Evolutionary conservation across 2,888 invertebrate genomes (phyloP).

Genomic region (Plusia festucae): DNA sequence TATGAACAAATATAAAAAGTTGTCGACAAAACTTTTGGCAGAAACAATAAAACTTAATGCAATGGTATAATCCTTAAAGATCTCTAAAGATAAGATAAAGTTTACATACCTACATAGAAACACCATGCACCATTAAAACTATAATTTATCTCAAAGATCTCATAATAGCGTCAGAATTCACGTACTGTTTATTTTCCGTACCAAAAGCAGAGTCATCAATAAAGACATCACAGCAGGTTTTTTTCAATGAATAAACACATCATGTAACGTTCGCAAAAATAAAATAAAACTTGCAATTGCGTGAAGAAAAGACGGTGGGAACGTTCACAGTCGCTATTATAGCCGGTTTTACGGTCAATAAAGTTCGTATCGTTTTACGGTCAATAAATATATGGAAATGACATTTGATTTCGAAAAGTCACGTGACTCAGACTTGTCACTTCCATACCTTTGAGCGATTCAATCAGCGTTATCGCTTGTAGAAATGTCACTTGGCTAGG

Average conservation of each 20-base stretch:
- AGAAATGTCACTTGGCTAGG: too few relatives aligned
- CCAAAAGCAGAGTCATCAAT: slow-evolving; percentile 40
- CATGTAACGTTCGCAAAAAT: slow-evolving; percentile 60
- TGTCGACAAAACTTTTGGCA: not conserved
- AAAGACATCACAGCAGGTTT: slow-evolving; percentile 48
- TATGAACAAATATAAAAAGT: not conserved
- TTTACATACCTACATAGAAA: not conserved
- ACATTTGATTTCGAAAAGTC: too few relatives aligned
- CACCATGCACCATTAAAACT: not conserved
- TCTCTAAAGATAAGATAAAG: not conserved
- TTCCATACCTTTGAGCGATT: too few relatives aligned
- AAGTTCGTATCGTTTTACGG: slow-evolving; percentile 68
- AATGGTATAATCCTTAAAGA: too few relatives aligned
- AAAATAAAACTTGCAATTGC: slow-evolving; percentile 64
- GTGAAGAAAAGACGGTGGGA: slow-evolving; percentile 62
- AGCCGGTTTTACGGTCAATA: slow-evolving; percentile 65
- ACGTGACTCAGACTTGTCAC: too few relatives aligned
- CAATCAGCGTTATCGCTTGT: too few relatives aligned
- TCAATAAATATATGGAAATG: too few relatives aligned
- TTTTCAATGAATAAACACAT: slow-evolving; percentile 47
- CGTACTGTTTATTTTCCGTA: slow-evolving; percentile 35
- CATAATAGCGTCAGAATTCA: slow-evolving; percentile 18
- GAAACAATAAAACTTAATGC: too few relatives aligned
- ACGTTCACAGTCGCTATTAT: slow-evolving; percentile 65
- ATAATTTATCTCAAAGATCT: slow-evolving; percentile 5